Conservation (phyloP, 2,113 vertebrate genomes). For the Psilopsiagon aurifrons region DNA sequence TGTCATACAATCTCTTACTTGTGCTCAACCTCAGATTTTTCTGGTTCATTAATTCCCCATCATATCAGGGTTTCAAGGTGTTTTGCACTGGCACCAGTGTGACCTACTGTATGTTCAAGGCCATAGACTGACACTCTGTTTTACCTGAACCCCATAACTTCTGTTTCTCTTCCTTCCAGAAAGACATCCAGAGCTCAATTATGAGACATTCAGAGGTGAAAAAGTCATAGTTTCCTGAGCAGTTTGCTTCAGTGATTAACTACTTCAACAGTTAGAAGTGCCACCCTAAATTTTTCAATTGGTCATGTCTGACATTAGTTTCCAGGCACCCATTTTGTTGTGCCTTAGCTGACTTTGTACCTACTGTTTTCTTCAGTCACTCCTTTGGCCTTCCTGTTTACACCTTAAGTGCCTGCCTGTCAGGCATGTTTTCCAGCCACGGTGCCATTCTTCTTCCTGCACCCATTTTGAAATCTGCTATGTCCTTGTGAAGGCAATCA, state of each 20-base stretch:
- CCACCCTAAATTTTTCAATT: not conserved
- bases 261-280: not conserved
- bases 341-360: not conserved
- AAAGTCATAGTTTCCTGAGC: not conserved
- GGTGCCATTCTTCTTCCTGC: not conserved
- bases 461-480: not conserved
- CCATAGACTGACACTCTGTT: not conserved
- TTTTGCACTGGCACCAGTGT: not conserved
- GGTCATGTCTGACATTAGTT: not conserved
- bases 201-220: not conserved
- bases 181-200: not conserved
- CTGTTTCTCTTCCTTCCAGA: not conserved
- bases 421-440: not conserved
- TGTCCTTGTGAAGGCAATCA: not conserved
- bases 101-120: not conserved
- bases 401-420: not conserved
- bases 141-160: not conserved
- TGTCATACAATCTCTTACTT: not conserved
- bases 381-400: not conserved
- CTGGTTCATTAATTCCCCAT: not conserved
- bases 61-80: not conserved
- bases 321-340: not conserved
- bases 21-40: not conserved
- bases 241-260: not conserved
- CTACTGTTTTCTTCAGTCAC: not conserved